Evolutionary conservation across 2,113 vertebrate species (phyloP).

Genomic region (Haliaeetus leucogaster): DNA sequence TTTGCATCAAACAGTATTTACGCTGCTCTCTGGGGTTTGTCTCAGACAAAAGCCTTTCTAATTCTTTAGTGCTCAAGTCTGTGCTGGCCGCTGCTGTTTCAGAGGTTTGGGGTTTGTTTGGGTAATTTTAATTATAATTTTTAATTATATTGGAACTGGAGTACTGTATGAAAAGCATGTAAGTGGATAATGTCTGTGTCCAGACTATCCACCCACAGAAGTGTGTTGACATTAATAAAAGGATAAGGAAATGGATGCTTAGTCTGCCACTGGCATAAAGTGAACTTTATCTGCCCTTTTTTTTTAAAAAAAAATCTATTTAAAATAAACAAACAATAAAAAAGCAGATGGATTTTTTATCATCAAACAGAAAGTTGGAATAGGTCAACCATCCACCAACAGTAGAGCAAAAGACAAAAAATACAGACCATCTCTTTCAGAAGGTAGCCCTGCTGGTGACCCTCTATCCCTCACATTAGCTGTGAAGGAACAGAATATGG

Average conservation of each 20-base stretch:
- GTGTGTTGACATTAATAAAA: slow-evolving; percentile 10
- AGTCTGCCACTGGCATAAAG: not conserved
- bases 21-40: not conserved
- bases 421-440: not conserved
- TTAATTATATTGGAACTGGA: not conserved
- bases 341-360: not conserved
- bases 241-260: slow-evolving; percentile 36
- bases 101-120: not conserved
- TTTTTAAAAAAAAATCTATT: not conserved
- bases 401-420: not conserved
- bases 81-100: not conserved
- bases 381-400: not conserved
- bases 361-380: not conserved
- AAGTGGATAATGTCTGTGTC: slow-evolving; percentile 19
- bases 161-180: slow-evolving; percentile 1
- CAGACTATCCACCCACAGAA: not conserved
- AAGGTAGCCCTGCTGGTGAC: not conserved
- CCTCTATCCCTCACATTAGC: not conserved
- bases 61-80: not conserved
- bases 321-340: not conserved
- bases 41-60: not conserved
- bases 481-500: not conserved
- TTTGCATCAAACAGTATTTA: not conserved
- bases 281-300: slow-evolving; percentile 37
- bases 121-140: not conserved